These are phyloP conservation scores for Nesospiza acunhae DNA, from an alignment of 2,113 vertebrate genomes.

Conservation along the genomic window DNA sequence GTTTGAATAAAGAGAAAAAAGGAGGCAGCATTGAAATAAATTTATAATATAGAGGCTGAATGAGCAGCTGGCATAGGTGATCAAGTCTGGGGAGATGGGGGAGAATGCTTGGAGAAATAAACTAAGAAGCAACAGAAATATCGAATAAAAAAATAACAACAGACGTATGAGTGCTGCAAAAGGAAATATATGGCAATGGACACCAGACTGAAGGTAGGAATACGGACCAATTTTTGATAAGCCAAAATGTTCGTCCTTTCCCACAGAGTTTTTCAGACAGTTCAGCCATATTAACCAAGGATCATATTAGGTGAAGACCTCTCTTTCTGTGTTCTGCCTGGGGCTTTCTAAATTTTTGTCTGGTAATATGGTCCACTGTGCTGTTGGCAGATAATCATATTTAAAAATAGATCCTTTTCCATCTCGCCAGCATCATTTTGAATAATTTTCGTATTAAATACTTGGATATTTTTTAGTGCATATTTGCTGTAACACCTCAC, in stretches of 20 bases:
- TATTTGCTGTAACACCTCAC: neutral
- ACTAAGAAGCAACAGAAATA: neutral
- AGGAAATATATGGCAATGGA: neutral
- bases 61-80: neutral
- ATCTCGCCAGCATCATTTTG: neutral
- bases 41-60: neutral
- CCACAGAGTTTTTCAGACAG: neutral
- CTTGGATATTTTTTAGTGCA: neutral
- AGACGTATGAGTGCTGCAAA: neutral
- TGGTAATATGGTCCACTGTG: neutral
- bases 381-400: neutral
- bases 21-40: neutral
- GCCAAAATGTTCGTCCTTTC: neutral
- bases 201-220: neutral
- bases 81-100: neutral
- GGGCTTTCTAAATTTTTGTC: neutral
- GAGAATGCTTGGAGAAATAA: neutral
- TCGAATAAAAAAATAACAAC: neutral
- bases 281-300: neutral
- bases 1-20: neutral
- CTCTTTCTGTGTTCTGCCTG: neutral
- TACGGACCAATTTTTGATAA: neutral
- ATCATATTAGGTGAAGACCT: neutral
- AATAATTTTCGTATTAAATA: neutral
- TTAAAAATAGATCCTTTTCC: neutral